Conservation (phyloP, 1,140 invertebrate species). For the Ridgeia piscesae region DNA sequence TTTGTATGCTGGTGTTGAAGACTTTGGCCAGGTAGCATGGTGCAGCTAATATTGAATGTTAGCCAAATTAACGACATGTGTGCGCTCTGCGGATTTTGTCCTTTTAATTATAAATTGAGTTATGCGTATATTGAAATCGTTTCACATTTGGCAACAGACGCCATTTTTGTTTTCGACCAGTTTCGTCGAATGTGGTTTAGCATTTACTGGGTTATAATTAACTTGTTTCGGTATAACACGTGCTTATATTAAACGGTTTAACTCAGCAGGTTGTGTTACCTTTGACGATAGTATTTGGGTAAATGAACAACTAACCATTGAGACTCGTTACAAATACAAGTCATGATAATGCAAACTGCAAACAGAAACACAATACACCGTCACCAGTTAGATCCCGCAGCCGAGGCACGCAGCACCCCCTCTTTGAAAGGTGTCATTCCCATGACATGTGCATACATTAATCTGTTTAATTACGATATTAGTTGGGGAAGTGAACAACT, state of each 20-base stretch:
- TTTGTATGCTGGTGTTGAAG: constrained; percentile 93
- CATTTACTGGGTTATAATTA: background rate
- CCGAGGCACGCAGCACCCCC: too few species aligned
- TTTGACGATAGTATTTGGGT: background rate
- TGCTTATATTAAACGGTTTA: background rate
- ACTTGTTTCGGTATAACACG: constrained; percentile 19
- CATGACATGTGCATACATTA: too few species aligned
- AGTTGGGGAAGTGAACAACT: too few species aligned
- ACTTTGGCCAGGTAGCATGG: constrained; percentile 78
- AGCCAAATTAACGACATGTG: background rate
- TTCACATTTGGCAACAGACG: background rate
- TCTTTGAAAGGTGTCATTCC: too few species aligned
- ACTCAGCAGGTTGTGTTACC: background rate
- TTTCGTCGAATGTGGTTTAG: background rate
- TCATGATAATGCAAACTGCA: too few species aligned
- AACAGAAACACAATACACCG: too few species aligned
- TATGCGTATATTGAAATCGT: constrained; percentile 4
- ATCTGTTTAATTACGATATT: too few species aligned
- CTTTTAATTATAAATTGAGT: constrained; percentile 1
- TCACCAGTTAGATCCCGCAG: too few species aligned
- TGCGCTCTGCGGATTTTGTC: background rate
- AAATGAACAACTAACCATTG: background rate
- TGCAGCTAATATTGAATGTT: constrained; percentile 17
- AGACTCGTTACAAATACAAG: background rate
- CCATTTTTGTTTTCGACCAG: background rate